Evolutionary conservation across 2,797 vertebrate species (phyloP).

Genomic region (Microhierax caerulescens): DNA sequence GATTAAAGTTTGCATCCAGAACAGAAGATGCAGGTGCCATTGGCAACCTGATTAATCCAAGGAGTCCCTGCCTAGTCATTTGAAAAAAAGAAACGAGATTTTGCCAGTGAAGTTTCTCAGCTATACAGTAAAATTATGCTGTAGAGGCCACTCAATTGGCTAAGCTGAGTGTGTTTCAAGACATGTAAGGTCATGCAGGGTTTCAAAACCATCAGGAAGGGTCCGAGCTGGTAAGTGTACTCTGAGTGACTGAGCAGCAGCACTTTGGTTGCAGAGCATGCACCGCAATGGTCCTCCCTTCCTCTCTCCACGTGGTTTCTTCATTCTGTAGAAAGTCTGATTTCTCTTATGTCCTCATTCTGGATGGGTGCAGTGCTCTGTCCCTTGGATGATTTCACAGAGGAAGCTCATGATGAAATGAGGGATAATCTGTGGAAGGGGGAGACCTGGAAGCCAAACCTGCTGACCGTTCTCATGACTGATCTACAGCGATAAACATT

Average conservation of each 20-base stretch:
- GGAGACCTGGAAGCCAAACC: background rate
- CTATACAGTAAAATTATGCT: background rate
- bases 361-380: background rate
- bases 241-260: background rate
- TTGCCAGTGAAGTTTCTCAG: background rate
- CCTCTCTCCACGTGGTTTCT: background rate
- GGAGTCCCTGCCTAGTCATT: background rate
- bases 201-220: background rate
- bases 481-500: fast-evolving
- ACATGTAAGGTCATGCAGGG: background rate
- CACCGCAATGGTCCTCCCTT: background rate
- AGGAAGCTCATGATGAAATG: background rate
- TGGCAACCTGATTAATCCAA: background rate
- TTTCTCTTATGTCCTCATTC: background rate
- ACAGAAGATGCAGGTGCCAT: background rate
- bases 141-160: background rate
- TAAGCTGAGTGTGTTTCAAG: background rate
- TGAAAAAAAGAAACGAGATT: background rate
- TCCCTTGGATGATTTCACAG: background rate
- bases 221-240: background rate
- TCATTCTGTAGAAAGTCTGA: background rate
- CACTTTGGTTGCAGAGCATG: background rate
- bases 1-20: background rate
- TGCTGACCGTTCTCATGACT: fast-evolving
- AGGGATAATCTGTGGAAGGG: fast-evolving